phyloP scores from a whole-genome alignment of 2,113 vertebrate genomes.

The Ceyx cyanopectus region DNA sequence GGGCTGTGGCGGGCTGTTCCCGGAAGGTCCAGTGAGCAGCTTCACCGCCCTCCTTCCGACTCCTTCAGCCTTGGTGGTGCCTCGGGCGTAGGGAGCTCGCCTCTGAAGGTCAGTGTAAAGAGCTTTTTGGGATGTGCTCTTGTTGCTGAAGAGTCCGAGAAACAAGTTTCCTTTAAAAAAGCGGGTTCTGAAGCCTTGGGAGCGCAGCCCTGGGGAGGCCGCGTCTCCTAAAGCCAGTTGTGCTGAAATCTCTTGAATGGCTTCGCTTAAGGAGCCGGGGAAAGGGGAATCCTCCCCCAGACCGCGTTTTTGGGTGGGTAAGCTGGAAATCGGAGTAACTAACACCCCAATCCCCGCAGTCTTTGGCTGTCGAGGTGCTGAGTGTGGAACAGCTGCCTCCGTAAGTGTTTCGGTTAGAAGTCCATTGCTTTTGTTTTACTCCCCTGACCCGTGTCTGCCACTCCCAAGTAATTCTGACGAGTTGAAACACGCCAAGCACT shows the following conservation, averaged over 20 bases:
- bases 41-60: fast-evolving
- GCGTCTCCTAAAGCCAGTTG: fast-evolving
- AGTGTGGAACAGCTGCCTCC: background rate
- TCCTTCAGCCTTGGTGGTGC: background rate
- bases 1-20: background rate
- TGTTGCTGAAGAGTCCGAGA: background rate
- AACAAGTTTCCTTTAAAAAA: fast-evolving
- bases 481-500: background rate
- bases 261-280: background rate
- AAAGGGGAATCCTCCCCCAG: background rate
- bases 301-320: background rate
- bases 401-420: background rate
- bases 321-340: background rate
- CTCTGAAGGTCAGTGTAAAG: background rate
- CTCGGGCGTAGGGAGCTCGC: background rate
- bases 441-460: background rate
- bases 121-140: background rate
- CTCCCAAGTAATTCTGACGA: background rate
- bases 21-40: background rate
- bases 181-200: background rate
- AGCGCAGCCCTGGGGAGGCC: fast-evolving
- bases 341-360: fast-evolving
- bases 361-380: fast-evolving
- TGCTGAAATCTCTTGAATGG: no score
- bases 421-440: fast-evolving